Percentiles rank a stretch among this genome's conserved stretches.
These are phyloP conservation scores for Oxytorus armatus DNA, from an alignment of 2,888 invertebrate genomes.

Conservation along the genomic window DNA sequence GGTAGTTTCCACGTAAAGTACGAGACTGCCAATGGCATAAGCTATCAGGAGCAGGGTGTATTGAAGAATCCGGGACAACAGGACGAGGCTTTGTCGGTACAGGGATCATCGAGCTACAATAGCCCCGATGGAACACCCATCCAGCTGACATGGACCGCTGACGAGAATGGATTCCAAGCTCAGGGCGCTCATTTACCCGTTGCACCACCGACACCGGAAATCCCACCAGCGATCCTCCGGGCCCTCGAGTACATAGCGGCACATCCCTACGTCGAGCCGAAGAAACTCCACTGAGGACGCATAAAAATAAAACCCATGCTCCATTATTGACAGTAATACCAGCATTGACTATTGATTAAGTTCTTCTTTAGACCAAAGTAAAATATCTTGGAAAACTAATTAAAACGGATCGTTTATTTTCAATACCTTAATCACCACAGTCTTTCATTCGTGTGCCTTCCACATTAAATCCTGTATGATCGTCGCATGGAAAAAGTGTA, in stretches of 20 bases:
- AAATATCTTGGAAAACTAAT: conserved; percentile 4
- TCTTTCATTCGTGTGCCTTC: background rate
- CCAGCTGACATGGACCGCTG: conserved; percentile 60
- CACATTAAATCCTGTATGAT: too few relatives aligned
- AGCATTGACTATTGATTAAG: conserved; percentile 5
- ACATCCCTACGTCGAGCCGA: conserved; percentile 67
- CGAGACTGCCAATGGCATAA: conserved; percentile 71
- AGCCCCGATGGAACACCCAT: conserved; percentile 69
- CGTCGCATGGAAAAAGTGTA: too few relatives aligned
- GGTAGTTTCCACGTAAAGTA: conserved; percentile 66
- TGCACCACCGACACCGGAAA: conserved; percentile 63
- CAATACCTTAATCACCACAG: background rate
- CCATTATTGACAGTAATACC: background rate
- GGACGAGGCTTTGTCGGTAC: conserved; percentile 40
- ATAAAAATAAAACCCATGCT: too few relatives aligned
- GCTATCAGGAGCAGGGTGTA: conserved; percentile 60
- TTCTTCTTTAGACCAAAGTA: conserved; percentile 2
- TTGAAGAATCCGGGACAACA: conserved; percentile 48
- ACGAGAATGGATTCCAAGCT: conserved; percentile 66
- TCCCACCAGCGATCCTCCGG: conserved; percentile 66
- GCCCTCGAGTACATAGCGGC: conserved; percentile 68
- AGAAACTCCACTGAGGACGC: conserved; percentile 6
- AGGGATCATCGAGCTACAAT: conserved; percentile 58
- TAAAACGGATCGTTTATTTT: background rate
- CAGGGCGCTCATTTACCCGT: conserved; percentile 67